Evolutionary conservation across 2,797 vertebrate genomes (phyloP).

Genomic region (Poeciliopsis presidionis): DNA sequence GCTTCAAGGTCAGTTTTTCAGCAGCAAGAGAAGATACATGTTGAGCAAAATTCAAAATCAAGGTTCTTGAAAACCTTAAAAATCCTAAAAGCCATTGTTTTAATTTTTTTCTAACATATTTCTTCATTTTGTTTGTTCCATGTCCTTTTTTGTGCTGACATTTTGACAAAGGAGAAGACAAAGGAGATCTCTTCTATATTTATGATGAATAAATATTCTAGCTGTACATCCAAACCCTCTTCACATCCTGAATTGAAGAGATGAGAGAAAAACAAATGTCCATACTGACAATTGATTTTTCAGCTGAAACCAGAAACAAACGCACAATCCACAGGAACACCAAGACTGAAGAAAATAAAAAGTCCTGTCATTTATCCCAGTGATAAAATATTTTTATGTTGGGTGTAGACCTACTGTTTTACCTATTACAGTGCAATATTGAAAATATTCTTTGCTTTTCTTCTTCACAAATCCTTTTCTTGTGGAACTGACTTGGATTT

Average conservation of each 20-base stretch:
- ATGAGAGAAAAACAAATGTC: neutral
- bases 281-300: neutral
- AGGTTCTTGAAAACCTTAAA: neutral
- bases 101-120: neutral
- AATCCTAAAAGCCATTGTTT: neutral
- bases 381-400: neutral
- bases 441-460: neutral
- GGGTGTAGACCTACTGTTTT: neutral
- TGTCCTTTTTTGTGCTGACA: neutral
- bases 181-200: neutral
- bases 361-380: neutral
- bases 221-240: neutral
- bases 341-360: neutral
- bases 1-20: conserved; percentile 20
- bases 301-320: neutral
- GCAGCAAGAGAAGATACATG: neutral
- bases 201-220: too few species aligned
- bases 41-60: neutral
- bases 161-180: neutral
- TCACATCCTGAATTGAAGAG: neutral
- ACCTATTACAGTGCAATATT: neutral
- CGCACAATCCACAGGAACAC: neutral
- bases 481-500: neutral
- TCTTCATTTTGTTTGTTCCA: neutral
- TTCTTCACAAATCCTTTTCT: neutral